Evolutionary conservation across 2,113 vertebrate species (phyloP).

Genomic region (Astur gentilis): DNA sequence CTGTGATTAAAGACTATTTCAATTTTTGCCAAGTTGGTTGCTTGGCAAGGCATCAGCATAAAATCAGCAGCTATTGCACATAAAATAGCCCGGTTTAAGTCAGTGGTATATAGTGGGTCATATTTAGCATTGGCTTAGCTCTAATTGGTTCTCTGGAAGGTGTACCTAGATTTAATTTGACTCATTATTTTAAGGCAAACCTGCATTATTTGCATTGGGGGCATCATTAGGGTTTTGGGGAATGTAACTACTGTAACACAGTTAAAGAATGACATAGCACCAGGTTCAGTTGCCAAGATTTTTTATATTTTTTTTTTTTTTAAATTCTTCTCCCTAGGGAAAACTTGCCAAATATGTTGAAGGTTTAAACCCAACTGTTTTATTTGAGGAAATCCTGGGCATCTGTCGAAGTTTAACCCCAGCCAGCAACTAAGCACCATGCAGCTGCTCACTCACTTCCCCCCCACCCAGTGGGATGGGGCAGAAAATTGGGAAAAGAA

Average conservation of each 20-base stretch:
- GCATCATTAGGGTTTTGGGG: not conserved
- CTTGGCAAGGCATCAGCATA: not conserved
- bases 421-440: too few relatives aligned
- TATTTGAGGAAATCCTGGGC: not conserved
- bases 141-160: not conserved
- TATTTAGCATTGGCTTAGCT: not conserved
- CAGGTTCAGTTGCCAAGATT: not conserved
- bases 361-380: not conserved
- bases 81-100: not conserved
- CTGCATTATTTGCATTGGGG: not conserved
- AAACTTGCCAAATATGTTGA: not conserved
- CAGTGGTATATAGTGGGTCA: not conserved
- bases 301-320: not conserved
- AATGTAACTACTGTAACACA: not conserved
- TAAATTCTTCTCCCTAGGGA: not conserved
- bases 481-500: too few relatives aligned
- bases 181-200: conserved; percentile 12
- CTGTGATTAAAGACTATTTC: not conserved
- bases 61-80: not conserved
- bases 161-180: not conserved
- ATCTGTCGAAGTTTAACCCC: too few relatives aligned
- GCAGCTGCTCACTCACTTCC: too few relatives aligned
- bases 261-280: not conserved
- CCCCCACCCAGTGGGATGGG: too few relatives aligned
- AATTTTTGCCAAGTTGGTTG: not conserved